phyloP scores from a whole-genome alignment of 2,113 vertebrate genomes.

The Vanacampus margaritifer region DNA sequence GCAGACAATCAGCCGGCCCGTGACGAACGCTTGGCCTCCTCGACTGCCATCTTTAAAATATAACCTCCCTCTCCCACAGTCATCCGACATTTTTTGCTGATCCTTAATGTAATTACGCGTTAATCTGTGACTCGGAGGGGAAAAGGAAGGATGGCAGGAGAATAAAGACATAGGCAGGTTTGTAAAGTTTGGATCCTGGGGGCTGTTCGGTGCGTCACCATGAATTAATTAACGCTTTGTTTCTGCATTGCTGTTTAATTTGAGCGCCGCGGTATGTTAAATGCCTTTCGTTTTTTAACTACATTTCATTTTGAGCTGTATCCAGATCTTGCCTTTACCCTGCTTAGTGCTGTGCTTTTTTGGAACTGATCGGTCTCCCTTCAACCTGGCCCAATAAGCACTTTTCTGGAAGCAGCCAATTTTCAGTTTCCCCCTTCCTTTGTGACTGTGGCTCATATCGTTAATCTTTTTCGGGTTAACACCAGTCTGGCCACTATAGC shows the following conservation, averaged over 20 bases:
- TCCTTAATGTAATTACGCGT: slow-evolving; percentile 70
- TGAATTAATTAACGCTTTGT: neutral
- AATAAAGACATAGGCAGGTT: slow-evolving; percentile 5
- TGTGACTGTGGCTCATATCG: neutral
- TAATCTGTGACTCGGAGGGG: slow-evolving; percentile 67
- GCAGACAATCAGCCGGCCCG: slow-evolving; percentile 83
- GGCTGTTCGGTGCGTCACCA: neutral
- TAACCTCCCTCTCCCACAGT: slow-evolving; percentile 33
- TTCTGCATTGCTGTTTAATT: neutral
- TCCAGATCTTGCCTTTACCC: neutral
- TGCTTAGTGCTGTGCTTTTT: neutral
- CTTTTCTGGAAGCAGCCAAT: neutral
- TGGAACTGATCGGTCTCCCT: neutral
- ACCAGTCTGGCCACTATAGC: neutral
- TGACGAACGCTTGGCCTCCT: slow-evolving; percentile 64
- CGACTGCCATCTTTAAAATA: slow-evolving; percentile 80
- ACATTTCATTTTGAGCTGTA: neutral
- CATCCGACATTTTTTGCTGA: slow-evolving; percentile 61
- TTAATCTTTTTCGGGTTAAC: neutral
- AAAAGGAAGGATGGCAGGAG: slow-evolving; percentile 21
- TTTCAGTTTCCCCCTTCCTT: neutral
- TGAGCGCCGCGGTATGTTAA: neutral
- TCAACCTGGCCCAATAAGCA: neutral
- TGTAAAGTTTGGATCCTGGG: neutral
- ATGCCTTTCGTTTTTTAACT: neutral